phyloP scores from a whole-genome alignment of 92 coral and sea anemone genomes.

The Phymanthus crucifer region DNA sequence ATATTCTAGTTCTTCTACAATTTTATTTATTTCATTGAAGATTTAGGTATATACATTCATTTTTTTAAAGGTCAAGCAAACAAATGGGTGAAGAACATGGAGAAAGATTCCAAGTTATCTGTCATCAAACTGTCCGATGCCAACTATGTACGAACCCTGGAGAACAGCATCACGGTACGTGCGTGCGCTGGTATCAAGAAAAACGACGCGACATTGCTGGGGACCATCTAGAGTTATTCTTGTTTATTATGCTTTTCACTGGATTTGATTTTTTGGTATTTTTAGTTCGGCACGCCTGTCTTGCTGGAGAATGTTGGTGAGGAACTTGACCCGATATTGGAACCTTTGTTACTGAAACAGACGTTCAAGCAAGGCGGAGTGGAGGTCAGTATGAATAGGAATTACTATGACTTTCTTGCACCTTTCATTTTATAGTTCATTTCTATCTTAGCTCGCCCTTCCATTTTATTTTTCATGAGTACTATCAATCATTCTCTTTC shows the following conservation, averaged over 20 bases:
- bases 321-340: conserved; percentile 94
- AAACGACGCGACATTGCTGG: too few relatives aligned
- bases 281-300: conserved; percentile 97
- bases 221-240: neutral
- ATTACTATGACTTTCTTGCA: neutral
- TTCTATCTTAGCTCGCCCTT: neutral
- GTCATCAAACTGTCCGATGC: conserved; percentile 92
- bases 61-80: conserved; percentile 83
- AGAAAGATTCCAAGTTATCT: conserved; percentile 90
- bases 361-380: conserved; percentile 99
- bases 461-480: neutral
- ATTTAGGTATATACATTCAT: too few relatives aligned
- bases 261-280: neutral
- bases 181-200: too few relatives aligned
- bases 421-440: neutral
- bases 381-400: conserved; percentile 58
- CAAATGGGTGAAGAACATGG: conserved; percentile 99
- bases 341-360: conserved; percentile 89
- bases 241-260: too few relatives aligned
- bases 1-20: too few relatives aligned
- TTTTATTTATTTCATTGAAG: too few relatives aligned
- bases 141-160: conserved; percentile 91
- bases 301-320: conserved; percentile 96
- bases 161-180: conserved; percentile 93
- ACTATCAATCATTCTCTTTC: neutral